A percentile compares a stretch with the other conserved stretches of the same genome.
phyloP scores from a whole-genome alignment of 2,797 vertebrate species.

The Tangara arthus region DNA sequence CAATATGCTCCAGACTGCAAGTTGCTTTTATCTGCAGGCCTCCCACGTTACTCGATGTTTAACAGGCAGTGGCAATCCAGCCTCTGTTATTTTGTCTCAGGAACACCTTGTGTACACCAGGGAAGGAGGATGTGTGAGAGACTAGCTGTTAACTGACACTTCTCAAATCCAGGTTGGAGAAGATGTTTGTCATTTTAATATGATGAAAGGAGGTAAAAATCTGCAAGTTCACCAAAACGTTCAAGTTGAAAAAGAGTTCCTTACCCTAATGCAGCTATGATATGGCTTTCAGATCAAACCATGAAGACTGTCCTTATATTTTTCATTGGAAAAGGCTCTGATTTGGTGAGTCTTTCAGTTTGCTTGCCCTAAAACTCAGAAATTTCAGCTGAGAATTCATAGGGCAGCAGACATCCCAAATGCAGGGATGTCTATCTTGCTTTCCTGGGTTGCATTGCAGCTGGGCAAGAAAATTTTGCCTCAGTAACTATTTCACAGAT shows the following conservation, averaged over 20 bases:
- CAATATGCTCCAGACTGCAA: not conserved
- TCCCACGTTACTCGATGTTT: not conserved
- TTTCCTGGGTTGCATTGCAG: not conserved
- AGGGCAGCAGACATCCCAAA: not conserved
- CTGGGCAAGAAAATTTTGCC: not conserved
- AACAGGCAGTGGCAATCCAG: not conserved
- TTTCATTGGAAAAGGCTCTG: not conserved
- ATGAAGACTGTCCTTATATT: not conserved
- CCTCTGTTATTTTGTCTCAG: slow-evolving; percentile 13
- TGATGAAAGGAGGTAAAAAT: not conserved
- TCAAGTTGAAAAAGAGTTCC: not conserved
- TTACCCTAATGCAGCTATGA: not conserved
- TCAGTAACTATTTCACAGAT: not conserved
- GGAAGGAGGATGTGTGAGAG: slow-evolving; percentile 54
- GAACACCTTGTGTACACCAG: not conserved
- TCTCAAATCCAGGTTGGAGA: slow-evolving; percentile 8
- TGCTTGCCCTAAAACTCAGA: not conserved
- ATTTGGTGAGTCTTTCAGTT: not conserved
- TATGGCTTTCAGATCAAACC: not conserved
- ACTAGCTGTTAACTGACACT: slow-evolving; percentile 26
- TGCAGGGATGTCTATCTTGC: not conserved
- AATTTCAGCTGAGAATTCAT: not conserved
- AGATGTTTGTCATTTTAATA: not conserved
- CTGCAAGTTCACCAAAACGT: not conserved
- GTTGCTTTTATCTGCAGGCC: slow-evolving; percentile 4